phyloP scores from a whole-genome alignment of 2,113 vertebrate species.

The Salvelinus namaycush region DNA sequence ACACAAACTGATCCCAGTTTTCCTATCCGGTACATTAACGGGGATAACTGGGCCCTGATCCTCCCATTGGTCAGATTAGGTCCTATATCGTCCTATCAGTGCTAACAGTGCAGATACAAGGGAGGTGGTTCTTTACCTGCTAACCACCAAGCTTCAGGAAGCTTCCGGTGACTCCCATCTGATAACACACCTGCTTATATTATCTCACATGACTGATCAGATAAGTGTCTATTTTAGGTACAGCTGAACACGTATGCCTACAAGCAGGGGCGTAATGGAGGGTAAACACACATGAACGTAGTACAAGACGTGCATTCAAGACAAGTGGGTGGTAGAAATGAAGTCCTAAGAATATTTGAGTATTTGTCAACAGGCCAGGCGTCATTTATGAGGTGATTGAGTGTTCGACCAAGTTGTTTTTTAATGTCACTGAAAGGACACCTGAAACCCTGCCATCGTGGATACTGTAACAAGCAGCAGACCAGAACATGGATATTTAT shows the following conservation, averaged over 20 bases:
- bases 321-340: neutral
- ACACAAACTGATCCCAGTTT: neutral
- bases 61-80: slow-evolving; percentile 42
- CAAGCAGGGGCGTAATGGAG: neutral
- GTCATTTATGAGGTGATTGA: neutral
- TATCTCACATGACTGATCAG: neutral
- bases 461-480: neutral
- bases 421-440: slow-evolving; percentile 24
- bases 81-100: slow-evolving; percentile 36
- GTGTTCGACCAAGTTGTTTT: slow-evolving; percentile 12
- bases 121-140: slow-evolving; percentile 57
- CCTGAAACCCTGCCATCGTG: neutral
- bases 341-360: too few relatives aligned
- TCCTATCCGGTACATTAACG: slow-evolving; percentile 50
- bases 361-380: too few relatives aligned
- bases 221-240: neutral
- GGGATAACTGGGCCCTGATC: slow-evolving; percentile 33
- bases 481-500: slow-evolving; percentile 29
- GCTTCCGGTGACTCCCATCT: slow-evolving; percentile 36
- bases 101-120: slow-evolving; percentile 44
- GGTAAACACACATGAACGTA: neutral
- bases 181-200: slow-evolving; percentile 24
- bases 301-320: too few relatives aligned
- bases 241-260: neutral
- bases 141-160: slow-evolving; percentile 18